Percentiles rank a stretch among this genome's conserved stretches.
phyloP scores from a whole-genome alignment of 2,113 vertebrate genomes.

The Chaenogobius annularis region DNA sequence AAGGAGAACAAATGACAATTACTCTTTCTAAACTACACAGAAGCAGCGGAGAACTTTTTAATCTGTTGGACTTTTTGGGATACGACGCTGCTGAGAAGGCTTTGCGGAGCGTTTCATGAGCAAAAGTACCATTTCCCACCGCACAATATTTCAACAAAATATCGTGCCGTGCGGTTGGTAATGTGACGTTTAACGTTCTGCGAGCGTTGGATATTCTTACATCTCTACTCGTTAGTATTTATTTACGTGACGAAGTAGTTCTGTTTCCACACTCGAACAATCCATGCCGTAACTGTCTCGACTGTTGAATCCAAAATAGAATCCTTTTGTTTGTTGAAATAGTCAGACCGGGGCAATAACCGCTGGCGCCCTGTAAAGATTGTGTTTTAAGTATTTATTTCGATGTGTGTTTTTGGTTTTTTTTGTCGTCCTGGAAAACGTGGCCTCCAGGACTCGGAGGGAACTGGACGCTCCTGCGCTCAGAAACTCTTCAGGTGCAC shows the following conservation, averaged over 20 bases:
- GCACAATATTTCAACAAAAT: too few relatives aligned
- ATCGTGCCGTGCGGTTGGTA: too few relatives aligned
- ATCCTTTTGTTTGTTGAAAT: too few relatives aligned
- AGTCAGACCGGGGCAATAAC: neutral
- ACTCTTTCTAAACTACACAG: too few relatives aligned
- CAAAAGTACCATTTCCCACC: too few relatives aligned
- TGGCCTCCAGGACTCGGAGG: neutral
- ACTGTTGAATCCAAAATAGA: neutral
- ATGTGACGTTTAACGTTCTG: too few relatives aligned
- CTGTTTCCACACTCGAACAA: neutral
- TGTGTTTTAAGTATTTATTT: neutral
- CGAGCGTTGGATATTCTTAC: neutral
- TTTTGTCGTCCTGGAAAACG: neutral
- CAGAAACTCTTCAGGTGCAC: slow-evolving; percentile 30
- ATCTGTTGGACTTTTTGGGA: too few relatives aligned
- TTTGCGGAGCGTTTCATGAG: too few relatives aligned
- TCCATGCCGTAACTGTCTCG: neutral
- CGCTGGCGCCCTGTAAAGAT: neutral
- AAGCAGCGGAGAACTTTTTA: too few relatives aligned
- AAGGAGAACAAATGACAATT: too few relatives aligned
- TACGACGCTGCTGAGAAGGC: too few relatives aligned
- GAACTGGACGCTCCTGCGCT: neutral
- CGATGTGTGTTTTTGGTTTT: neutral
- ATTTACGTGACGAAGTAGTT: neutral
- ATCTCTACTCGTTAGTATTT: neutral